phyloP scores from a whole-genome alignment of 2,888 invertebrate species.

The Liposcelis brunnea region DNA sequence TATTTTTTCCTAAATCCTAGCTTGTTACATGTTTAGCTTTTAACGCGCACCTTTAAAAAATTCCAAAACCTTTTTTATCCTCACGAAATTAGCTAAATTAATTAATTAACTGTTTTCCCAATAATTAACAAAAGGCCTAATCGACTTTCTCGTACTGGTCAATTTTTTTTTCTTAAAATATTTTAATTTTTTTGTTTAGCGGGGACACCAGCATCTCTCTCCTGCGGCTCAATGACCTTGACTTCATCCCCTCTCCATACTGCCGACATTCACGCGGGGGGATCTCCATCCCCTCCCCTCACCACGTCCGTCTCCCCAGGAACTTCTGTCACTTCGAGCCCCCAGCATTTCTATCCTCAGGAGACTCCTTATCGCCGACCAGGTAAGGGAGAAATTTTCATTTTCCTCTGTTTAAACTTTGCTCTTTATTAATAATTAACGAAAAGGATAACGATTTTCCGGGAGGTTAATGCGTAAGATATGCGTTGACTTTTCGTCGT shows the following conservation, averaged over 20 bases:
- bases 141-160: neutral
- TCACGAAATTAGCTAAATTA: too few species aligned
- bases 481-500: too few species aligned
- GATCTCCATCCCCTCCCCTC: constrained; percentile 18
- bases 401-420: constrained; percentile 15
- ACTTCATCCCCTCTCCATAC: constrained; percentile 26
- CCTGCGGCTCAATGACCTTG: constrained; percentile 38
- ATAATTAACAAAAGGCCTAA: too few species aligned
- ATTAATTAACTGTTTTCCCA: too few species aligned
- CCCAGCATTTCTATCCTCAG: constrained; percentile 18
- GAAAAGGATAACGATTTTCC: too few species aligned
- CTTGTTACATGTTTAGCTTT: constrained; percentile 9
- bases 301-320: constrained; percentile 20
- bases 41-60: too few species aligned
- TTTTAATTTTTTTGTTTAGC: constrained; percentile 11
- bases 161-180: constrained; percentile 1
- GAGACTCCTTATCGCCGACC: constrained; percentile 4
- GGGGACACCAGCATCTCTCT: constrained; percentile 24
- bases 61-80: too few species aligned
- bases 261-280: constrained; percentile 18
- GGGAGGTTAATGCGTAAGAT: too few species aligned
- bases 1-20: constrained; percentile 12
- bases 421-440: constrained; percentile 12
- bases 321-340: constrained; percentile 21
- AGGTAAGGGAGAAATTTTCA: constrained; percentile 1